A percentile compares a stretch with the other conserved stretches of the same genome.
Evolutionary conservation across 2,113 vertebrate species (phyloP).

Genomic region (Brachypteracias leptosomus): DNA sequence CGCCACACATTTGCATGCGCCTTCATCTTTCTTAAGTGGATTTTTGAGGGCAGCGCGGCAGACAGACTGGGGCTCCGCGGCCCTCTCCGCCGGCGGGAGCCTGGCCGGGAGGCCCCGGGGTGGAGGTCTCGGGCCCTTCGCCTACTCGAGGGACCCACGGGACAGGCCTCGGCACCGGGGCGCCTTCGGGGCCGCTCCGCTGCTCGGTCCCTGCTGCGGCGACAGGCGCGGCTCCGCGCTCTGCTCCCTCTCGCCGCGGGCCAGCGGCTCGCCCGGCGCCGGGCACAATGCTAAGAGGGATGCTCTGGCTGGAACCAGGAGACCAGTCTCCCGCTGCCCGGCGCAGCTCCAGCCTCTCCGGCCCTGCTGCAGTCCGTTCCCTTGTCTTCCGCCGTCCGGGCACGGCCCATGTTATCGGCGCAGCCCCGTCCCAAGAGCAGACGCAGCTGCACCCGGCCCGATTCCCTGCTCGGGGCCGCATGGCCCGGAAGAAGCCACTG

Average conservation of each 20-base stretch:
- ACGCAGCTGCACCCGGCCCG: no score
- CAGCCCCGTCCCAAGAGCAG: not conserved
- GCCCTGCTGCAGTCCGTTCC: no score
- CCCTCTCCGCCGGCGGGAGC: not conserved
- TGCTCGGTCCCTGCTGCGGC: not conserved
- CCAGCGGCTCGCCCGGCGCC: not conserved
- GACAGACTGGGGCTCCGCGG: not conserved
- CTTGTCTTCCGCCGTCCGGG: no score
- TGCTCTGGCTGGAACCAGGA: not conserved
- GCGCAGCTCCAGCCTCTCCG: not conserved
- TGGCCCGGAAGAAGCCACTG: not conserved
- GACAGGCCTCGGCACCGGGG: not conserved
- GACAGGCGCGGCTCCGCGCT: not conserved
- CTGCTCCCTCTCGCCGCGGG: not conserved
- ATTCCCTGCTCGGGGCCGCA: not conserved
- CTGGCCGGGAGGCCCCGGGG: not conserved
- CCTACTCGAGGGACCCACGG: not conserved
- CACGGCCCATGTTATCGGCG: not conserved
- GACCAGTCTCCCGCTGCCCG: not conserved
- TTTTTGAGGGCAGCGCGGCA: conserved; percentile 50
- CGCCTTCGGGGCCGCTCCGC: not conserved
- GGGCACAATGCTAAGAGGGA: not conserved
- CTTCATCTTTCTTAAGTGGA: conserved; percentile 56
- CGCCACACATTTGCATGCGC: conserved; percentile 52
- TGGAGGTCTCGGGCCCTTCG: not conserved